Base-by-base conservation (phyloP, 30 jellyfish, hydroid and myxozoan species). In the Nemopilema nomurai region DNA sequence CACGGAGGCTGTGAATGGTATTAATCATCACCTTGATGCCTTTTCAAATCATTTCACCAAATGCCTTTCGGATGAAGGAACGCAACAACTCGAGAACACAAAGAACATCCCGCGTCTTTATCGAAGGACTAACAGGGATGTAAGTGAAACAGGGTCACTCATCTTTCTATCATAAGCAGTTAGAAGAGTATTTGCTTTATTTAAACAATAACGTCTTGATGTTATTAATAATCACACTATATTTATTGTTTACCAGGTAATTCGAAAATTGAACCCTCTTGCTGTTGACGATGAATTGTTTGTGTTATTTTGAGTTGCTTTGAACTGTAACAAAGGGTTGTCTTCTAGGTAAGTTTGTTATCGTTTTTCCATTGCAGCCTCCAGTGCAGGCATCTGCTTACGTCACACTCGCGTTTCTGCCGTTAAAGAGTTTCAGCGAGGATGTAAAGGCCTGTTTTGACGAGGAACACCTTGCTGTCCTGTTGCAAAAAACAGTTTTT, bases 81-180 rank as follows among this genome's bases (percentile, higher is more conserved):
- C 71, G 16, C 79, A 27, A 8, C 96, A 83, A 63, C 82, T 93
- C 27, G 98, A 93, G 52, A 84, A 75, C 51, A 87, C 96, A 1
- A 93, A 93, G 76, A 93, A 93, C 57, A 89, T 93, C 18, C 98
- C 98, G 13, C 73, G 98, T 67, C 91, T 93, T 28, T 93, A 88
- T 66, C 87, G 98, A 24, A 74, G 98, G 50, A 93, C 98, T 19
- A 93, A 93, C 51, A 76, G 90, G 13, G 98, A 93, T 76, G 98
- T 92, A 51, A 74, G 86, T 62, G 18, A 0, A 26, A 52, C n/a
- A n/a, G n/a, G n/a, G n/a, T n/a, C n/a, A n/a, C n/a, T n/a, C n/a
- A n/a, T n/a, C n/a, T n/a, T n/a, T n/a, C n/a, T n/a, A n/a, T n/a
- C n/a, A n/a, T n/a, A n/a, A n/a, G n/a, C n/a, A n/a, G n/a, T n/a